Base-by-base conservation (phyloP, 2,888 invertebrate genomes). In the Epistrophella euchroma region DNA sequence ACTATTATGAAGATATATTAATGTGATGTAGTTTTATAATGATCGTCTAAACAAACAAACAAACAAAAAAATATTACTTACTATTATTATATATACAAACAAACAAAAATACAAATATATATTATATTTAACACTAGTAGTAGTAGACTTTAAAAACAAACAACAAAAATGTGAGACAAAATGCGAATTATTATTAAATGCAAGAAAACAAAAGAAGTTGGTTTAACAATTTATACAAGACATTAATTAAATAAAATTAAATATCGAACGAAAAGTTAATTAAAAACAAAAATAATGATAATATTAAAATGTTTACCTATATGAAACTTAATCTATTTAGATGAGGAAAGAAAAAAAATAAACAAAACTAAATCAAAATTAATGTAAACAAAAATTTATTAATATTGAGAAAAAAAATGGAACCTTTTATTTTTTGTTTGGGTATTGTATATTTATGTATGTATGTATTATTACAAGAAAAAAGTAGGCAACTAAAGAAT, bases 11-110 rank as follows among this genome's bases (percentile, higher is more conserved):
- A 87, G 74, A 82, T 87, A 87, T 87, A 83, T 87, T 87, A 87
- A 87, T 87, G 87, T 87, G 87, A 87, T 87, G 87, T 87, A 87
- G 87, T 87, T 87, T 87, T 83, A 87, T 87, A 87, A 87, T 83
- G 86, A 86, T 82, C 77, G 87, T 87, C 87, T 87, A 83, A 87
- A 68, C 35, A 68, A 66, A 25, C 2, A 62, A 43, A 9, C n/a
- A 47, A 66, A 64, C n/a, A n/a, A 62, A 37, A 68, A 68, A 52
- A 75, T 60, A 79, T 79, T 74, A 83, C 78, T 87, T 81, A 87
- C 75, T 87, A 86, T 77, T 87, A 86, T 80, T 80, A 74, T 72
- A 85, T 71, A 85, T 56, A 58, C 72, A 58, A 73, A 81, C 60
- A 73, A 76, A 78, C 35, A 28, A 64, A 43, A 72, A 73, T 55